phyloP scores from a whole-genome alignment of 2,113 vertebrate genomes.

The Noctilio leporinus region DNA sequence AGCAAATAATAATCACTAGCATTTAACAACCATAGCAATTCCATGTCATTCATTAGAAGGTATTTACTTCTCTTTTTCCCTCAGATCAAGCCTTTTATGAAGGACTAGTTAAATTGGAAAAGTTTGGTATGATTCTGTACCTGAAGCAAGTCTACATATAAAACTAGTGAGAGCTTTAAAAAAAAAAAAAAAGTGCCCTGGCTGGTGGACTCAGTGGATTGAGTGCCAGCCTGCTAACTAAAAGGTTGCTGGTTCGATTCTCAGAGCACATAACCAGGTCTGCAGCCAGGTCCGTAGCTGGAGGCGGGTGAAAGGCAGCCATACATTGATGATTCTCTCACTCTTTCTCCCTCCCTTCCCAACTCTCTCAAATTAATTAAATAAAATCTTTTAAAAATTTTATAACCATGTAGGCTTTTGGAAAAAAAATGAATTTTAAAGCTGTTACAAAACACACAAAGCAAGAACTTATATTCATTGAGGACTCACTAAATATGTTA shows the following conservation, averaged over 20 bases:
- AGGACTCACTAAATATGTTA: neutral
- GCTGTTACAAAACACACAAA: neutral
- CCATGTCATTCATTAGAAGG: neutral
- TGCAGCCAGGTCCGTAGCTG: too few species aligned
- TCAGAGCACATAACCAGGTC: too few species aligned
- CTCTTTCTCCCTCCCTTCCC: too few species aligned
- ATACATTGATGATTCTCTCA: too few species aligned
- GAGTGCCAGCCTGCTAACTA: too few species aligned
- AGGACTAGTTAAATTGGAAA: neutral
- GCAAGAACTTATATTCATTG: neutral
- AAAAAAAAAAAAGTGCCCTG: too few species aligned
- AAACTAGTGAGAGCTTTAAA: neutral
- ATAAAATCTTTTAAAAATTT: too few species aligned
- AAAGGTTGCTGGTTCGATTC: too few species aligned
- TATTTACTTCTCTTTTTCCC: neutral
- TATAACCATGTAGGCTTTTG: too few species aligned
- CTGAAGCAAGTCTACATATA: neutral
- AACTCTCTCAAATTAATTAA: too few species aligned
- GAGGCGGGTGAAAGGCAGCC: too few species aligned
- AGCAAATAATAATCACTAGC: neutral
- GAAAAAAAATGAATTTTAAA: neutral
- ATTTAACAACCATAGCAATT: neutral
- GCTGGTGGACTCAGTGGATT: too few species aligned
- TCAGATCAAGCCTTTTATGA: neutral
- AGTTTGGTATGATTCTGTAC: neutral